Conservation (phyloP, 2,113 vertebrate genomes). For the Pedetes capensis region DNA sequence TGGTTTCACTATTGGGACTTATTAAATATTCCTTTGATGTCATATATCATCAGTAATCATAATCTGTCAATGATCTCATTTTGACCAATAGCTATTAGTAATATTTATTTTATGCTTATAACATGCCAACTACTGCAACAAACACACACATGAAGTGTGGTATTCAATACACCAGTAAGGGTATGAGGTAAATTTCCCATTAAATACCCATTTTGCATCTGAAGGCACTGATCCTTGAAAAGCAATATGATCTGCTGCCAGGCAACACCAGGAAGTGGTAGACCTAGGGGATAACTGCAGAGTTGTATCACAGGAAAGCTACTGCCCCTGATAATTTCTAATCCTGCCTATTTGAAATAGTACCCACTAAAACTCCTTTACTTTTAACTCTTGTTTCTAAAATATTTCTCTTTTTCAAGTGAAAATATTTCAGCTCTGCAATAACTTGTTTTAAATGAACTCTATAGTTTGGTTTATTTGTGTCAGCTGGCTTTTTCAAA, state of each 20-base stretch:
- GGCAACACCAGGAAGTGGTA: neutral
- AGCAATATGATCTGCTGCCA: neutral
- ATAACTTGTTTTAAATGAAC: neutral
- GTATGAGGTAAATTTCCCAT: neutral
- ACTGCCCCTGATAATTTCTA: neutral
- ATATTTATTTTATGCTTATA: neutral
- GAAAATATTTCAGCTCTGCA: slow-evolving; percentile 27
- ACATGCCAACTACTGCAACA: neutral
- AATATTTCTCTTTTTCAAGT: slow-evolving; percentile 18
- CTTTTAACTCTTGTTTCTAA: slow-evolving; percentile 34
- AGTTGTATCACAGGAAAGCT: neutral
- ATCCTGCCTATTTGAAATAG: neutral
- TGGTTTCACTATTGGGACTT: neutral
- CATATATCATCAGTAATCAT: neutral
- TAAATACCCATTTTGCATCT: neutral
- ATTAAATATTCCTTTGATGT: neutral
- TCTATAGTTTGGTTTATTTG: slow-evolving; percentile 11
- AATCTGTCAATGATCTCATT: neutral
- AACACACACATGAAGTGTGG: neutral
- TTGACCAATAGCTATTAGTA: neutral
- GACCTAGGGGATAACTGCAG: neutral
- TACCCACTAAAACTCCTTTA: neutral
- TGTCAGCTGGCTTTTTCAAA: neutral
- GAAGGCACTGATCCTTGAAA: neutral
- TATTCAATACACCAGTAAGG: neutral